Conservation (phyloP, 2,113 vertebrate species). For the Psophia crepitans region DNA sequence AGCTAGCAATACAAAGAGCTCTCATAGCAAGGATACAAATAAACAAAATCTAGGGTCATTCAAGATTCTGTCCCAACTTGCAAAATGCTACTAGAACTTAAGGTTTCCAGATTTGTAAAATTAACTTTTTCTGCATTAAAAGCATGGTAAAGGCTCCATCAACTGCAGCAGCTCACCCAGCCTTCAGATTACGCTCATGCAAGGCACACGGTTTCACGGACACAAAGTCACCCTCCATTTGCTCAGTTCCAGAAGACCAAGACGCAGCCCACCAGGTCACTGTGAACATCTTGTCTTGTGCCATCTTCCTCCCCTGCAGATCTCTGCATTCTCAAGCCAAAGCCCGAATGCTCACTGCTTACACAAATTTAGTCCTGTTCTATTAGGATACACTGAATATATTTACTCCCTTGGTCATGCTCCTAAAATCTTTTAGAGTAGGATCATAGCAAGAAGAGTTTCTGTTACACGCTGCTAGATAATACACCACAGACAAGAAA, state of each 20-base stretch:
- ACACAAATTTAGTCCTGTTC: not conserved
- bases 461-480: not conserved
- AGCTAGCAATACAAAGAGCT: not conserved
- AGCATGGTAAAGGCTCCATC: not conserved
- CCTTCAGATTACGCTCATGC: not conserved
- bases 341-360: not conserved
- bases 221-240: not conserved
- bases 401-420: not conserved
- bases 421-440: not conserved
- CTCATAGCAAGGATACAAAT: not conserved
- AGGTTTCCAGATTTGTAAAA: not conserved
- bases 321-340: not conserved
- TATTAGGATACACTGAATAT: not conserved
- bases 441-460: not conserved
- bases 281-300: not conserved
- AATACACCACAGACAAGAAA: not conserved
- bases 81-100: not conserved
- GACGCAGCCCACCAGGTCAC: not conserved
- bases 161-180: not conserved
- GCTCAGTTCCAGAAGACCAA: not conserved
- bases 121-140: not conserved
- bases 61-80: not conserved
- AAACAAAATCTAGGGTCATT: not conserved
- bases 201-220: not conserved
- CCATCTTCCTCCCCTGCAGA: not conserved